These are phyloP conservation scores for Uromys caudimaculatus DNA, from an alignment of 2,797 vertebrate species.

Conservation along the genomic window DNA sequence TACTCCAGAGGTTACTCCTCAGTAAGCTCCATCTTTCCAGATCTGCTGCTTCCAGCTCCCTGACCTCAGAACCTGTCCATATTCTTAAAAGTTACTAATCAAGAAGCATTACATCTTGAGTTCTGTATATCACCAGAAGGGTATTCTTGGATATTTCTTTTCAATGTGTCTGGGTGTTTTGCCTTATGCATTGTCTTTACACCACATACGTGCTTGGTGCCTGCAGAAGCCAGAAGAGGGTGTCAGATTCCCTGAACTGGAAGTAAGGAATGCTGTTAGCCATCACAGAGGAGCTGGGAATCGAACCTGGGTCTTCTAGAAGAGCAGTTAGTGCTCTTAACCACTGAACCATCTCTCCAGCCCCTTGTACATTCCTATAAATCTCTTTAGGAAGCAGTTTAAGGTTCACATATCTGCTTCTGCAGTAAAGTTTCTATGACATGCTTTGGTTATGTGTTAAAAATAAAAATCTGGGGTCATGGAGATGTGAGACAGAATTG, in stretches of 20 bases:
- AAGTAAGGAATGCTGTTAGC: not conserved
- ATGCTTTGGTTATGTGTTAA: not conserved
- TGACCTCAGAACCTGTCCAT: not conserved
- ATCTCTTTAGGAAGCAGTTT: constrained; percentile 5
- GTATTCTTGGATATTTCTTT: not conserved
- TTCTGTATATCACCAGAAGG: not conserved
- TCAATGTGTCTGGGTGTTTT: not conserved
- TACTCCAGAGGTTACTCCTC: not conserved
- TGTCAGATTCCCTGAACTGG: not conserved
- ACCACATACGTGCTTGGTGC: not conserved
- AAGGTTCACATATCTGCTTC: not conserved
- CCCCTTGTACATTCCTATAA: not conserved
- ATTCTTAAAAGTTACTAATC: not conserved
- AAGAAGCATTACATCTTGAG: not conserved
- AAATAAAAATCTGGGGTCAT: not conserved
- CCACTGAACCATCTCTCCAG: not conserved
- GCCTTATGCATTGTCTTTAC: not conserved
- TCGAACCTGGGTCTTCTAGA: not conserved
- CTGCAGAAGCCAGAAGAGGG: not conserved
- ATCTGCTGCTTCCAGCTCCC: not conserved
- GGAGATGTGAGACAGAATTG: not conserved
- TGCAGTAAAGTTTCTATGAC: not conserved
- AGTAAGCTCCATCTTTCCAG: not conserved
- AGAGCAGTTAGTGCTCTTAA: not conserved
- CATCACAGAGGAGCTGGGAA: not conserved